Percentiles rank a stretch among this genome's conserved stretches.
Evolutionary conservation across 2,888 invertebrate genomes (phyloP).

Genomic region (Sarcophaga rosellei): DNA sequence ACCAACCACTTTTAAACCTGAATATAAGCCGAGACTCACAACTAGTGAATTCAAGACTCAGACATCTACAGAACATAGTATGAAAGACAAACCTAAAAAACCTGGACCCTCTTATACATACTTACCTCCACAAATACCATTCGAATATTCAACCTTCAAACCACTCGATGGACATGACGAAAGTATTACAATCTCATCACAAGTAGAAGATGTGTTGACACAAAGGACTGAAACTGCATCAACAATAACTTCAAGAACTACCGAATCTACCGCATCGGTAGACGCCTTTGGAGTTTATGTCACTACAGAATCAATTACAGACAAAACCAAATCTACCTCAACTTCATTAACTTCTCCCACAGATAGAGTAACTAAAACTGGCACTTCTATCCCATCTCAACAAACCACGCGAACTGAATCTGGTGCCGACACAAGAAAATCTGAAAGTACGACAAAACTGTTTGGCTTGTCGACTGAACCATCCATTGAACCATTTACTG

Average conservation of each 20-base stretch:
- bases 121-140: constrained; percentile 38
- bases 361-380: too few relatives aligned
- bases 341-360: too few relatives aligned
- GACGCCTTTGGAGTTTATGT: too few relatives aligned
- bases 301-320: too few relatives aligned
- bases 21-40: not conserved
- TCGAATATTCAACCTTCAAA: constrained; percentile 46
- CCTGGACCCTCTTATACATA: constrained; percentile 46
- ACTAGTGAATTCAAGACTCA: not conserved
- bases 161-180: constrained; percentile 4
- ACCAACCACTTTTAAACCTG: constrained; percentile 32
- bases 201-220: constrained; percentile 15
- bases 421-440: not conserved
- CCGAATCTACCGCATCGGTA: too few relatives aligned
- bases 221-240: not conserved
- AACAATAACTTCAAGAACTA: too few relatives aligned
- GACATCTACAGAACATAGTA: constrained; percentile 5
- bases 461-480: not conserved
- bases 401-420: not conserved
- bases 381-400: too few relatives aligned
- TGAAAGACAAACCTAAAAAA: constrained; percentile 3
- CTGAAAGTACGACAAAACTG: not conserved
- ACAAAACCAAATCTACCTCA: too few relatives aligned
- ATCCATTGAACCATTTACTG: not conserved
- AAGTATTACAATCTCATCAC: not conserved